A percentile compares a stretch with the other conserved stretches of the same genome.
phyloP scores from a whole-genome alignment of 37 sponge, comb jelly and placozoan species.

The Ephydatia muelleri region DNA sequence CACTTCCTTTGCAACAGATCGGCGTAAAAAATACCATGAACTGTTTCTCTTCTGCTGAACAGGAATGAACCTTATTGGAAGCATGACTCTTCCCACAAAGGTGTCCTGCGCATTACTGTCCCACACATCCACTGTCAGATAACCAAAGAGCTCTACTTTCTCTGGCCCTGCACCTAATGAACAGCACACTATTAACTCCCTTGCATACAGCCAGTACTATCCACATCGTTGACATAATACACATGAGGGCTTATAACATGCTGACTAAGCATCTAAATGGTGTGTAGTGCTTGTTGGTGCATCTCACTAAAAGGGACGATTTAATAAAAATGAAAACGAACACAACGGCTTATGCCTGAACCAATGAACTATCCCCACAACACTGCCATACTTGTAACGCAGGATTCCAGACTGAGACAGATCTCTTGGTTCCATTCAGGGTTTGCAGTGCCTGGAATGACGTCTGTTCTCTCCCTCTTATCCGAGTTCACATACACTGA shows the following conservation, averaged over 20 bases:
- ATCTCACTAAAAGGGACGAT: too few species aligned
- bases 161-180: not conserved
- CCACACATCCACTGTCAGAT: conserved; percentile 78
- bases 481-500: not conserved
- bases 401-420: not conserved
- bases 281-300: too few species aligned
- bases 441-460: not conserved
- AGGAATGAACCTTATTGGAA: conserved; percentile 61
- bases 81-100: conserved; percentile 72
- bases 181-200: too few species aligned
- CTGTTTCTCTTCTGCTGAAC: not conserved
- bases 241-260: too few species aligned
- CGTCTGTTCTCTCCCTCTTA: not conserved
- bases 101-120: conserved; percentile 77
- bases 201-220: too few species aligned
- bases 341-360: too few species aligned
- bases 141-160: conserved; percentile 31
- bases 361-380: not conserved
- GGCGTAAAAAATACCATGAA: not conserved
- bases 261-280: too few species aligned
- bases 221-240: too few species aligned
- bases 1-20: not conserved
- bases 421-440: not conserved
- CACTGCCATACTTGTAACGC: not conserved
- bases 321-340: too few species aligned